These are phyloP conservation scores for Phrynocephalus guinanensis DNA, from an alignment of 2,797 vertebrate genomes.

Conservation along the genomic window DNA sequence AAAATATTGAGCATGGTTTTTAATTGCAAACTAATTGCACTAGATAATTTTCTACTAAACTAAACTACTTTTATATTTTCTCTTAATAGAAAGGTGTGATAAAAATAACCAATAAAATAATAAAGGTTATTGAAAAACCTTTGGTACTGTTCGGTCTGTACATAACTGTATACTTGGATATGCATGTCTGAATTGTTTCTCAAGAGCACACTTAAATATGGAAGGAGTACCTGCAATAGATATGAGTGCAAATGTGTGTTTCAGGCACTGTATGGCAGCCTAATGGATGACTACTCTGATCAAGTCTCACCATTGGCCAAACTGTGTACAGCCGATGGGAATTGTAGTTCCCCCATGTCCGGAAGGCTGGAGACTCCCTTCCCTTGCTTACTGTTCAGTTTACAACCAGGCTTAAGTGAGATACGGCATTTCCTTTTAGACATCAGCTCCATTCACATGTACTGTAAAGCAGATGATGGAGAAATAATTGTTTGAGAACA, in stretches of 20 bases:
- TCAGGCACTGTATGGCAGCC: not conserved
- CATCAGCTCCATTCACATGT: not conserved
- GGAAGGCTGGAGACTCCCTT: too few relatives aligned
- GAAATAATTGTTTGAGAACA: not conserved
- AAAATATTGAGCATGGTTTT: conserved; percentile 11
- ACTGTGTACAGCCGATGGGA: too few relatives aligned
- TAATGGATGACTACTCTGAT: too few relatives aligned
- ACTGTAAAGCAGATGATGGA: not conserved
- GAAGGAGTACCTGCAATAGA: not conserved
- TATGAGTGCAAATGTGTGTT: not conserved
- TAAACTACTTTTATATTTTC: not conserved
- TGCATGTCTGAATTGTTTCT: not conserved
- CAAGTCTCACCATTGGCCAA: too few relatives aligned
- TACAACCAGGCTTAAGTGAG: too few relatives aligned
- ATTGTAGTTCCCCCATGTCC: too few relatives aligned
- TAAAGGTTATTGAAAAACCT: not conserved
- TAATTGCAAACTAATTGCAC: not conserved
- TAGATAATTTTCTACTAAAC: too few relatives aligned
- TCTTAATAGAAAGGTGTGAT: not conserved
- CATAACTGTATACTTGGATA: not conserved
- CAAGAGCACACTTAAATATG: not conserved
- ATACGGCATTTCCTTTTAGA: not conserved
- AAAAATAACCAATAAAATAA: not conserved
- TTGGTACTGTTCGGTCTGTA: not conserved
- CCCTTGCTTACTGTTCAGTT: not conserved